phyloP scores from a whole-genome alignment of 2,888 invertebrate species.

The Thyatira batis region DNA sequence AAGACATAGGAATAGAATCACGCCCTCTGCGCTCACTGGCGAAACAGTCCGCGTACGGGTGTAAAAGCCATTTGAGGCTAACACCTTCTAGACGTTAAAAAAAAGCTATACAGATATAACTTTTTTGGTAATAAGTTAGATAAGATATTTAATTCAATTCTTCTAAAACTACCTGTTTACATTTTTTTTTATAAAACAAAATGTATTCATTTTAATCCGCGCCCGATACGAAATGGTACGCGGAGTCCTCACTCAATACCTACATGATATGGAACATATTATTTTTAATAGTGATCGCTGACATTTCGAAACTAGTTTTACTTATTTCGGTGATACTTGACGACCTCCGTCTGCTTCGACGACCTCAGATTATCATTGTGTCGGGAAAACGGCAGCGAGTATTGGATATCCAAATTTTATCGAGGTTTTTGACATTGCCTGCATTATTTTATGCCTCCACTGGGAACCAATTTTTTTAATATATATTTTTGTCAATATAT shows the following conservation, averaged over 20 bases:
- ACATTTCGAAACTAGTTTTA: constrained; percentile 73
- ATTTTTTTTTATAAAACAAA: constrained; percentile 2
- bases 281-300: constrained; percentile 34
- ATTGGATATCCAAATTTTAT: constrained; percentile 8
- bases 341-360: constrained; percentile 58
- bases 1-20: too few relatives aligned
- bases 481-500: too few relatives aligned
- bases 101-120: too few relatives aligned
- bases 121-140: too few relatives aligned
- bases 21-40: too few relatives aligned
- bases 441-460: neutral
- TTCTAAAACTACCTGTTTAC: too few relatives aligned
- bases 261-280: neutral
- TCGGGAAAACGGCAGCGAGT: constrained; percentile 8
- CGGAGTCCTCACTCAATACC: constrained; percentile 5
- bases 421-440: neutral
- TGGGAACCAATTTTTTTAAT: too few relatives aligned
- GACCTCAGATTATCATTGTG: constrained; percentile 33
- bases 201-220: constrained; percentile 12
- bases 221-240: constrained; percentile 46
- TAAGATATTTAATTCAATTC: too few relatives aligned
- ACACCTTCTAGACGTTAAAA: too few relatives aligned
- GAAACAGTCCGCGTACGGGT: too few relatives aligned
- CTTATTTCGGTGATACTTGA: constrained; percentile 60
- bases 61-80: too few relatives aligned